phyloP scores from a whole-genome alignment of 2,888 invertebrate species.

The Euproctis similis region DNA sequence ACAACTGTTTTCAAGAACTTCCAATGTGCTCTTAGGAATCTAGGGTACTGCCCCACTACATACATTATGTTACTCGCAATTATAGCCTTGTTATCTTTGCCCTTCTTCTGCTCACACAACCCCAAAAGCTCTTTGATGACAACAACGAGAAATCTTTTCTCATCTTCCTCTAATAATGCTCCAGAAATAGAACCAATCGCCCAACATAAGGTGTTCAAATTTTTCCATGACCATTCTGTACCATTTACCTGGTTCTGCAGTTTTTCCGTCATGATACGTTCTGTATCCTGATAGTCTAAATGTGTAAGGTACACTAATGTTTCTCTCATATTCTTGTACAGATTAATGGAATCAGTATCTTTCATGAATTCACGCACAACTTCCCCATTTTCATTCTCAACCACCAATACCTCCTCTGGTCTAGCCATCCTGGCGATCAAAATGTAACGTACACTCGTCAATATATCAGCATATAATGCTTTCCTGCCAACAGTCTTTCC shows the following conservation, averaged over 20 bases:
- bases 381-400: slow-evolving; percentile 99
- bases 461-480: slow-evolving; percentile 85
- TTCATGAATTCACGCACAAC: slow-evolving; percentile 99
- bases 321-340: slow-evolving; percentile 99
- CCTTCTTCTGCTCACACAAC: slow-evolving; percentile 97
- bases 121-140: slow-evolving; percentile 98
- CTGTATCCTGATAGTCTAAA: slow-evolving; percentile 98
- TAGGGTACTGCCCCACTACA: slow-evolving; percentile 99
- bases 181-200: slow-evolving; percentile 99
- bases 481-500: slow-evolving; percentile 76
- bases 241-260: slow-evolving; percentile 98
- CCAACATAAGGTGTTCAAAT: slow-evolving; percentile 99
- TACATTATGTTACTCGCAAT: slow-evolving; percentile 99
- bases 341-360: slow-evolving; percentile 99
- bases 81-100: slow-evolving; percentile 99
- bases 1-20: slow-evolving; percentile 99
- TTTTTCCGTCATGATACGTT: slow-evolving; percentile 99
- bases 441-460: slow-evolving; percentile 93
- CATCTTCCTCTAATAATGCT: slow-evolving; percentile 99
- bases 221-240: slow-evolving; percentile 99
- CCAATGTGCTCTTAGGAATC: slow-evolving; percentile 99
- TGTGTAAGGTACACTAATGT: slow-evolving; percentile 98
- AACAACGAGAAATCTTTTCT: slow-evolving; percentile 98
- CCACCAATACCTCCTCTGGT: slow-evolving; percentile 99
- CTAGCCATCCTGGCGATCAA: slow-evolving; percentile 99